Evolutionary conservation across 2,797 vertebrate species (phyloP).

Genomic region (Sus cebifrons): DNA sequence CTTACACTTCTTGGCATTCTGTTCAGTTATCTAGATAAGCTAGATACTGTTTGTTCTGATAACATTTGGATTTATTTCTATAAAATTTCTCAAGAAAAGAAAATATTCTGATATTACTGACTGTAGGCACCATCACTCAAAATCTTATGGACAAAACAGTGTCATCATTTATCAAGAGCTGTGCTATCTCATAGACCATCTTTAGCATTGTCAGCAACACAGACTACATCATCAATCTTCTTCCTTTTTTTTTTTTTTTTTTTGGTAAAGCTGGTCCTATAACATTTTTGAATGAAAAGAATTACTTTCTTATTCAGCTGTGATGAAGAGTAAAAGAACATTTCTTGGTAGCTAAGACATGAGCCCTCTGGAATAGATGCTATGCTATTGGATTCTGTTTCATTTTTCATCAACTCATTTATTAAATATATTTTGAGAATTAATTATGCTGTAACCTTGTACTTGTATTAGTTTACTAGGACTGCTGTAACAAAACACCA

Average conservation of each 20-base stretch:
- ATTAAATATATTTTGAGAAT: background rate
- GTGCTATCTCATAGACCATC: slow-evolving; percentile 25
- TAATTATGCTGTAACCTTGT: background rate
- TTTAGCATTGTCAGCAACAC: slow-evolving; percentile 70
- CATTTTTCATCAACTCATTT: background rate
- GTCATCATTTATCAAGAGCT: slow-evolving; percentile 73
- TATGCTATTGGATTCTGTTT: background rate
- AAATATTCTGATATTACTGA: slow-evolving; percentile 63
- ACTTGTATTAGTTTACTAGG: background rate
- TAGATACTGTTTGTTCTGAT: background rate
- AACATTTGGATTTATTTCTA: slow-evolving; percentile 64
- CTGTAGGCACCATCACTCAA: slow-evolving; percentile 55
- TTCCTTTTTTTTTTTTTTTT: background rate
- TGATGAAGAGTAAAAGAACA: slow-evolving; percentile 2
- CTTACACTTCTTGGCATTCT: background rate
- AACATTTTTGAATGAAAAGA: slow-evolving; percentile 55
- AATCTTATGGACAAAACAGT: slow-evolving; percentile 19
- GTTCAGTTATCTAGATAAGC: background rate
- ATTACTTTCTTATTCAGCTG: slow-evolving; percentile 36
- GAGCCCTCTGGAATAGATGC: background rate
- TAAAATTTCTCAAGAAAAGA: slow-evolving; percentile 51
- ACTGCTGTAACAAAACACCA: background rate
- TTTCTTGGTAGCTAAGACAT: background rate
- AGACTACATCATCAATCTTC: slow-evolving; percentile 62
- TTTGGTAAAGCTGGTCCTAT: background rate